A percentile compares a stretch with the other conserved stretches of the same genome.
phyloP scores from a whole-genome alignment of 2,797 vertebrate species.

The Podargus strigoides region DNA sequence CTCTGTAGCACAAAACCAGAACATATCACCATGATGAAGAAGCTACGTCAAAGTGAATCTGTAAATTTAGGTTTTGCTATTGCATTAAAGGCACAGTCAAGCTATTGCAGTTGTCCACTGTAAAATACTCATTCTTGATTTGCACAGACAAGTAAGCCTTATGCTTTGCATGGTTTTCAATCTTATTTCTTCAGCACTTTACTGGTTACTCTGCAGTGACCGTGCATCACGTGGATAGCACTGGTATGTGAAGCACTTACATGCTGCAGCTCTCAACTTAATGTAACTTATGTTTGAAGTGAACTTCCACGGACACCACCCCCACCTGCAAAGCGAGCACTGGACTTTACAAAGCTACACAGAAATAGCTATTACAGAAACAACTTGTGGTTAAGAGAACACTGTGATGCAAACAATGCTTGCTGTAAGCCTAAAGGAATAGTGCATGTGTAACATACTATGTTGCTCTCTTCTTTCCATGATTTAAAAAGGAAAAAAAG shows the following conservation, averaged over 20 bases:
- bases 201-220: neutral
- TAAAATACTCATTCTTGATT: neutral
- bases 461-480: neutral
- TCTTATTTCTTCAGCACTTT: neutral
- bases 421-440: neutral
- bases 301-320: neutral
- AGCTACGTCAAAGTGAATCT: neutral
- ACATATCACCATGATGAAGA: neutral
- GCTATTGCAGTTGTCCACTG: neutral
- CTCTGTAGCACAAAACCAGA: rapidly evolving
- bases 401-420: neutral
- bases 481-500: neutral
- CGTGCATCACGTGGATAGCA: neutral
- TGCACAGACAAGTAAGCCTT: neutral
- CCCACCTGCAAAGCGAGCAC: neutral
- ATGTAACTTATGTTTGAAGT: neutral
- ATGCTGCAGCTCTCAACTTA: neutral
- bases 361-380: neutral
- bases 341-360: neutral
- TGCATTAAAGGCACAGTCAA: neutral
- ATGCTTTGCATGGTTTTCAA: neutral
- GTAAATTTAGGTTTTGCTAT: neutral
- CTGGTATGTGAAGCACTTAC: neutral
- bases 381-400: neutral
- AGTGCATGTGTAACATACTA: neutral